Evolutionary conservation across 2,797 vertebrate species (phyloP).

Genomic region (Pantherophis vulpinus): DNA sequence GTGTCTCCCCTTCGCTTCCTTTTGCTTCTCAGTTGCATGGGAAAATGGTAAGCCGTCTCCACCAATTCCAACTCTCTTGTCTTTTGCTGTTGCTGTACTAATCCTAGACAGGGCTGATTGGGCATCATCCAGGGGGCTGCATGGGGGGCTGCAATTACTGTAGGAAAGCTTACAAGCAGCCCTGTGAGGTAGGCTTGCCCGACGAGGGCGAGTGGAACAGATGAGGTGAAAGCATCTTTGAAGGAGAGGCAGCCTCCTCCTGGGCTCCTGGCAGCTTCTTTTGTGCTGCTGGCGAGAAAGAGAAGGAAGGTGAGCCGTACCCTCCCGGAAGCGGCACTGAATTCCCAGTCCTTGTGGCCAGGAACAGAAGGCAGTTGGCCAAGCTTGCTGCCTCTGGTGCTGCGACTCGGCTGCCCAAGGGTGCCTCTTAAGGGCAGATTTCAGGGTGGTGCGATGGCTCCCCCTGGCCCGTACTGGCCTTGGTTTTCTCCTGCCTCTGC

Average conservation of each 20-base stretch:
- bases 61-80: not conserved
- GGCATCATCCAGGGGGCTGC: not conserved
- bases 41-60: conserved; percentile 92
- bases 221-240: not conserved
- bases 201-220: not conserved
- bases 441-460: not conserved
- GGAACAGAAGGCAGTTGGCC: not conserved
- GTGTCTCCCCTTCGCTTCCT: conserved; percentile 75
- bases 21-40: conserved; percentile 92
- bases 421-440: not conserved
- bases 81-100: not conserved
- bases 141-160: not conserved
- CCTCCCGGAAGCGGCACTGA: not conserved
- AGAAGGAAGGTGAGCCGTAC: not conserved
- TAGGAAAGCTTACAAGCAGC: not conserved
- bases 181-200: not conserved
- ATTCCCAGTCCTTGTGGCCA: not conserved
- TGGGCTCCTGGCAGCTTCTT: not conserved
- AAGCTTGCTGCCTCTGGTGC: not conserved
- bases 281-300: not conserved
- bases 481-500: not conserved
- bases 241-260: not conserved
- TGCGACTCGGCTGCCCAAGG: not conserved
- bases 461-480: not conserved
- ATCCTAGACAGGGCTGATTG: not conserved